These are phyloP conservation scores for Eira barbara DNA, from an alignment of 2,113 vertebrate species.

Conservation along the genomic window DNA sequence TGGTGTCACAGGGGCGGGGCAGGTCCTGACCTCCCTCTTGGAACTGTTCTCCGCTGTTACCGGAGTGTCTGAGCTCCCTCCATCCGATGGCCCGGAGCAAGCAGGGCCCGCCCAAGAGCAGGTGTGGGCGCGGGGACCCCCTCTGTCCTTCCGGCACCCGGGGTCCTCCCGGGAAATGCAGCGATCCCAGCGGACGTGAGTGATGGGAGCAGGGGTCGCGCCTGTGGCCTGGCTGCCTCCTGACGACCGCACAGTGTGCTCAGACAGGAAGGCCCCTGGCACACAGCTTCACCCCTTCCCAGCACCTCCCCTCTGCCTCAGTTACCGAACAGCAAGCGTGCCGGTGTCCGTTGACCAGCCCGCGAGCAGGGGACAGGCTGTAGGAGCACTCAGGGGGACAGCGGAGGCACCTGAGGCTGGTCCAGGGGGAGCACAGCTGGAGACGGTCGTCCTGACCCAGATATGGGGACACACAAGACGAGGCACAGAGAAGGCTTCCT, in stretches of 20 bases:
- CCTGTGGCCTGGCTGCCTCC: rapidly evolving
- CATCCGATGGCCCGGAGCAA: no score
- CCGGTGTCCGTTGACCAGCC: neutral
- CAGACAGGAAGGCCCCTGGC: neutral
- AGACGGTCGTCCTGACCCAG: no score
- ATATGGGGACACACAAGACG: neutral
- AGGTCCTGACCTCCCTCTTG: neutral
- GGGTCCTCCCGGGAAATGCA: neutral
- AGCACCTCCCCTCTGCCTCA: rapidly evolving
- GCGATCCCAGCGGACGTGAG: neutral
- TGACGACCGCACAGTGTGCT: rapidly evolving
- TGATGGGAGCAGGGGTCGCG: rapidly evolving
- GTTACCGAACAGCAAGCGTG: no score
- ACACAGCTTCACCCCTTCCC: neutral
- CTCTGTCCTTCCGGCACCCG: no score
- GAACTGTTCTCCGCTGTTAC: rapidly evolving
- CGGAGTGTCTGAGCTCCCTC: no score
- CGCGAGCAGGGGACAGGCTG: neutral
- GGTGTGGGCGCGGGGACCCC: no score
- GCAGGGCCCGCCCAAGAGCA: neutral
- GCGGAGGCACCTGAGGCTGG: no score
- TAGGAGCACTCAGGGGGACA: neutral
- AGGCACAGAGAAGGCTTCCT: neutral
- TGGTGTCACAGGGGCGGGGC: neutral
- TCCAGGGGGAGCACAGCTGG: neutral